Conservation (phyloP, 2,888 invertebrate genomes). For the Alcis repandata region DNA sequence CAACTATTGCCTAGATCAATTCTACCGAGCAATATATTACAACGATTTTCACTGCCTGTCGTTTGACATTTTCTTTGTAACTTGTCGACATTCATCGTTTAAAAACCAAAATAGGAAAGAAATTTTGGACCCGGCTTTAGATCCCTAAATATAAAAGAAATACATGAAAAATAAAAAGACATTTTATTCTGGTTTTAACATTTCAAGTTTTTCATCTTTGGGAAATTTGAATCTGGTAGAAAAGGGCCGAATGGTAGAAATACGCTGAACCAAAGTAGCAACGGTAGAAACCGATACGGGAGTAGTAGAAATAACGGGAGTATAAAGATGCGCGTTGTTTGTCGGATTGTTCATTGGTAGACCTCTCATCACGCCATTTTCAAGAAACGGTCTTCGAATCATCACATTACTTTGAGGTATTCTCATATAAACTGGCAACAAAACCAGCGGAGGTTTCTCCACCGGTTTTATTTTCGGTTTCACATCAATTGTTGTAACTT, state of each 20-base stretch:
- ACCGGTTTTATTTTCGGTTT: conserved; percentile 49
- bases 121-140: too few species aligned
- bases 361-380: conserved; percentile 52
- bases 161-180: background rate
- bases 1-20: too few species aligned
- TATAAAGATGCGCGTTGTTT: conserved; percentile 31
- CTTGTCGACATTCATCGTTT: too few species aligned
- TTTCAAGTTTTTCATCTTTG: conserved; percentile 19
- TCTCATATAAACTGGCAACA: conserved; percentile 69
- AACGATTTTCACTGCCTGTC: too few species aligned
- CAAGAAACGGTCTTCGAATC: conserved; percentile 45
- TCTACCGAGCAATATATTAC: too few species aligned
- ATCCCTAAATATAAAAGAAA: too few species aligned
- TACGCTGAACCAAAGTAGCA: conserved; percentile 4
- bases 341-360: conserved; percentile 48
- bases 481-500: conserved; percentile 61
- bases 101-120: too few species aligned
- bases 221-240: conserved; percentile 14
- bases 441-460: conserved; percentile 50
- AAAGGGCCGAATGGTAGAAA: conserved; percentile 20
- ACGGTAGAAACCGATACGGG: conserved; percentile 15
- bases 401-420: conserved; percentile 45
- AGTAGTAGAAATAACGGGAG: conserved; percentile 19
- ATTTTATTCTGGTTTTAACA: conserved; percentile 33
- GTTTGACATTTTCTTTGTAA: too few species aligned